Base-by-base conservation (phyloP, 2,888 invertebrate species). In the Heliconius cydno region DNA sequence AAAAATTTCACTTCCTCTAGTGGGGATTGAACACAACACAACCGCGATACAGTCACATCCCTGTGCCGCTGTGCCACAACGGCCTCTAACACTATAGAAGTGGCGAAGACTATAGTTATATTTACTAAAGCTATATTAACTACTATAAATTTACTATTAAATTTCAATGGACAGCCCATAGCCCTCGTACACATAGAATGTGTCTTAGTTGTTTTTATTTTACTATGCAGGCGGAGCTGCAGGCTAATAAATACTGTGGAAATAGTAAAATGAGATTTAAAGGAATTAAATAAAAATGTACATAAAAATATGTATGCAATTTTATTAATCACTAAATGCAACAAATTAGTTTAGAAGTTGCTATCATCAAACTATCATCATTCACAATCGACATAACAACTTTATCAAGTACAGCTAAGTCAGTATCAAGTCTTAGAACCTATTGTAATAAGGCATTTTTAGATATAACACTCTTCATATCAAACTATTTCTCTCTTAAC, bases 271-370 rank as follows among this genome's bases (percentile, higher is more conserved):
- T 10, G n/a, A n/a, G n/a, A 60, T 60, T 60, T 60, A 10, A 19
- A 19, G 28, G 41, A 72, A 60, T 67, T 6, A 79, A 82, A 82
- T 82, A 77, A 82, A 52, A 82, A 81, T 72, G 78, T 68, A 77
- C 76, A 75, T 78, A 63, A 81, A 94, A 94, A 94, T 94, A 94
- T 89, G 94, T 94, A 95, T 95, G 94, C 94, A 94, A 94, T 94
- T 94, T 94, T 93, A 94, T 94, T 94, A 91, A 89, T 93, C 92
- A 92, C 94, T 94, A 95, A 94, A 94, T 95, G 95, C 94, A 95
- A 94, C 94, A 94, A 92, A 94, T 94, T 92, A 94, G 90, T 91
- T 92, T 91, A 91, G 86, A 86, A 91, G 92, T 93, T 92, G 93
- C 88, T 90, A 90, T 88, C 86, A 90, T 91, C 91, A 90, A 90